These are phyloP conservation scores for Mycetomoellerius zeteki DNA, from an alignment of 1,140 invertebrate genomes.

Conservation along the genomic window DNA sequence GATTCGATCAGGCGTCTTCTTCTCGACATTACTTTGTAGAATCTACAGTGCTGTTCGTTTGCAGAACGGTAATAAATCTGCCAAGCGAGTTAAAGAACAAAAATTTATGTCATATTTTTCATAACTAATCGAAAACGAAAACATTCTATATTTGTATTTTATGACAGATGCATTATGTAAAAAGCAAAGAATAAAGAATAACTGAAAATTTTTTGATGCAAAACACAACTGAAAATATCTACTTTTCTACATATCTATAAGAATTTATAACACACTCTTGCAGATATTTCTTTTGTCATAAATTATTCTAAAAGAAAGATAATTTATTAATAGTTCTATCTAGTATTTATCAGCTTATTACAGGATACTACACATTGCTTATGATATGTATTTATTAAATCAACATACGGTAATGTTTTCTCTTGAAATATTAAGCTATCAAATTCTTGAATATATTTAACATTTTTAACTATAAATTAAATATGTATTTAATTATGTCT, in stretches of 20 bases:
- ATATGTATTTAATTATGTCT: background rate
- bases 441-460: background rate
- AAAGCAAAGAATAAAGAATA: background rate
- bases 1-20: slow-evolving; percentile 56
- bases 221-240: background rate
- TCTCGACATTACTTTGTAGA: slow-evolving; percentile 19
- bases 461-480: background rate
- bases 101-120: background rate
- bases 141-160: background rate
- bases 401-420: background rate
- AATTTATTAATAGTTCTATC: background rate
- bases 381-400: background rate
- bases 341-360: background rate
- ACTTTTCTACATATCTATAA: background rate
- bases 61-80: slow-evolving; percentile 25
- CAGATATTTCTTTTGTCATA: background rate
- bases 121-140: background rate
- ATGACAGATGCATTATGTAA: background rate
- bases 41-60: background rate
- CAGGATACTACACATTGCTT: background rate
- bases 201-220: background rate
- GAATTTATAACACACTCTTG: background rate
- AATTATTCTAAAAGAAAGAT: slow-evolving; percentile 1
- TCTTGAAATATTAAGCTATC: background rate
- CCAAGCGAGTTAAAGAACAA: background rate